Evolutionary conservation across 2,797 vertebrate genomes (phyloP).

Genomic region (Morus bassanus): DNA sequence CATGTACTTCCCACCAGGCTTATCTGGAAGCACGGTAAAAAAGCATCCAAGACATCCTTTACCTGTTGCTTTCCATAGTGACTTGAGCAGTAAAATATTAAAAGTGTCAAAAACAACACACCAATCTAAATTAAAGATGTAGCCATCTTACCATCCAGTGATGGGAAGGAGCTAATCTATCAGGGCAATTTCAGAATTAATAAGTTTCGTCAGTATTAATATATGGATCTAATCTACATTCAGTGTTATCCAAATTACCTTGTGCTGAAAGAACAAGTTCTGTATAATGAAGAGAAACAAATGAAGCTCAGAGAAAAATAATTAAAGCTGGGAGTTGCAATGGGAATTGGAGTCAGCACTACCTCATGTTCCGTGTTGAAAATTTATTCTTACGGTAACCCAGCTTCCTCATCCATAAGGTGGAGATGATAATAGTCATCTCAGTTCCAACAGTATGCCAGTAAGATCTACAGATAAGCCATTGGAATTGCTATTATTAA

Average conservation of each 20-base stretch:
- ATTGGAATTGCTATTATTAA: conserved; percentile 19
- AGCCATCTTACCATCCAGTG: not conserved
- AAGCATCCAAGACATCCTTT: not conserved
- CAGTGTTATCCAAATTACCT: conserved; percentile 9
- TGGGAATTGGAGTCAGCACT: conserved; percentile 17
- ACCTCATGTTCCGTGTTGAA: not conserved
- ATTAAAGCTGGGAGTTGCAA: conserved; percentile 41
- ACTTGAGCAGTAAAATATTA: not conserved
- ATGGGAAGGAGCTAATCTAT: conserved; percentile 8
- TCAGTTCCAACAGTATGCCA: conserved; percentile 18
- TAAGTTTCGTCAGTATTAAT: not conserved
- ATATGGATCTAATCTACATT: conserved; percentile 44
- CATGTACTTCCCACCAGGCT: not conserved
- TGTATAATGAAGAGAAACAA: conserved; percentile 43
- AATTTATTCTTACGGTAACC: conserved; percentile 8
- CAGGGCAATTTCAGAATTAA: conserved; percentile 5
- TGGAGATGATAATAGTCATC: not conserved
- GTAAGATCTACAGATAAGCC: conserved; percentile 51
- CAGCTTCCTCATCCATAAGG: conserved; percentile 39
- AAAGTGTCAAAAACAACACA: not conserved
- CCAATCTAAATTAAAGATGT: not conserved
- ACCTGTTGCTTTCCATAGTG: not conserved
- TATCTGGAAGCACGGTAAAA: not conserved
- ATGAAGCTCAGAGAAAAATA: conserved; percentile 24
- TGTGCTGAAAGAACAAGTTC: conserved; percentile 58